These are phyloP conservation scores for Ianthella basta DNA, from an alignment of 37 sponge, comb jelly and placozoan species.

Conservation along the genomic window DNA sequence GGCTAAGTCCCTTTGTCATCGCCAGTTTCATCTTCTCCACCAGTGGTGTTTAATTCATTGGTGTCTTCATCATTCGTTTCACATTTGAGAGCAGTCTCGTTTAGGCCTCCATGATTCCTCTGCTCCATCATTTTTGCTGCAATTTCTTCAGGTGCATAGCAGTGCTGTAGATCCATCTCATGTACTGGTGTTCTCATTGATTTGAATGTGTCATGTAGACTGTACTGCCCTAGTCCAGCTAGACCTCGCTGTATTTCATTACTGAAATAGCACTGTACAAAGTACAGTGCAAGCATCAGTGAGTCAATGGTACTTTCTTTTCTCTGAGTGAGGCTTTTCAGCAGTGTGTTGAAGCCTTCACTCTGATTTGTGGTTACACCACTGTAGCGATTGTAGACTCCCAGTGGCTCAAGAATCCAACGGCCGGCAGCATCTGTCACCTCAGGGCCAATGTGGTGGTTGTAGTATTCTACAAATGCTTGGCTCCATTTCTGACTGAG, in stretches of 20 bases:
- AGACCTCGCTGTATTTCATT: conserved; percentile 70
- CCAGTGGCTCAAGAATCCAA: conserved; percentile 40
- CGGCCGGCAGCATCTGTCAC: conserved; percentile 10
- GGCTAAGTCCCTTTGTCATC: neutral
- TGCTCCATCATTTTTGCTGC: neutral
- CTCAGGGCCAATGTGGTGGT: neutral
- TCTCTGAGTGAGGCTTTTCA: conserved; percentile 44
- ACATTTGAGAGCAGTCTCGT: neutral
- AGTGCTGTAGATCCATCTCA: conserved; percentile 8
- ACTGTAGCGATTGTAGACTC: conserved; percentile 59
- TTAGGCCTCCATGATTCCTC: neutral
- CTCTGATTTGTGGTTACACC: conserved; percentile 72
- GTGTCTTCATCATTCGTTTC: neutral
- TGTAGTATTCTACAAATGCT: conserved; percentile 47
- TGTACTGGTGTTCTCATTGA: neutral
- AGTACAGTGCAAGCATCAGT: conserved; percentile 41
- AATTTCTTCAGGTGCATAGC: conserved; percentile 26
- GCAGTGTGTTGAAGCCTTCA: conserved; percentile 48
- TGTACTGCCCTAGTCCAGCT: conserved; percentile 56
- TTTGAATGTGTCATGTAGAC: conserved; percentile 10
- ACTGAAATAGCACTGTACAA: conserved; percentile 53
- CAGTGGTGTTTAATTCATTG: too few species aligned
- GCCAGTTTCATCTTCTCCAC: neutral
- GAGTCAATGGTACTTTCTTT: conserved; percentile 58
- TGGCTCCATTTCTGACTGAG: conserved; percentile 5